A percentile compares a stretch with the other conserved stretches of the same genome.
Conservation (phyloP, 2,888 invertebrate species). For the Pecten maximus region DNA sequence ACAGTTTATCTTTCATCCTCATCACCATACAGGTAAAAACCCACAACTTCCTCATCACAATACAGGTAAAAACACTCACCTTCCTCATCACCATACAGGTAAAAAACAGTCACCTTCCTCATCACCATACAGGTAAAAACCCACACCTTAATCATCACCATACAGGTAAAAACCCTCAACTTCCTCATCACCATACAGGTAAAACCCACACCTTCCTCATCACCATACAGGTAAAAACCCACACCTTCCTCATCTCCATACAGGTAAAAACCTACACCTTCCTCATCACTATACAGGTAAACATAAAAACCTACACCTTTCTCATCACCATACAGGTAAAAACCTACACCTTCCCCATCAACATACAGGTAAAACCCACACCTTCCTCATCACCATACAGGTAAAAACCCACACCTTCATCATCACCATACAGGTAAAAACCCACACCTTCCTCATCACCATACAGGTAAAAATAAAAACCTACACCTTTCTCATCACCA, state of each 20-base stretch:
- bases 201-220: neutral
- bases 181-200: neutral
- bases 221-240: neutral
- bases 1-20: conserved; percentile 71
- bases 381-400: neutral
- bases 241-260: neutral
- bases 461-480: neutral
- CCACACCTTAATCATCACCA: neutral
- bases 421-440: neutral
- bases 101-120: neutral
- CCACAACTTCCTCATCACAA: neutral
- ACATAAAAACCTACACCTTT: neutral
- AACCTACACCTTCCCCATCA: neutral
- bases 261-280: neutral
- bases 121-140: neutral
- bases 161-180: neutral
- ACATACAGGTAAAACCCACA: neutral
- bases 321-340: conserved; percentile 1
- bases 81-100: neutral
- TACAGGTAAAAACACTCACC: neutral
- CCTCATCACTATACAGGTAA: neutral
- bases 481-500: neutral
- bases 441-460: neutral
- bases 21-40: conserved; percentile 75
- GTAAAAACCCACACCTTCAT: neutral